Base-by-base conservation (phyloP, 2,888 invertebrate genomes). In the Hipparchia semele region DNA sequence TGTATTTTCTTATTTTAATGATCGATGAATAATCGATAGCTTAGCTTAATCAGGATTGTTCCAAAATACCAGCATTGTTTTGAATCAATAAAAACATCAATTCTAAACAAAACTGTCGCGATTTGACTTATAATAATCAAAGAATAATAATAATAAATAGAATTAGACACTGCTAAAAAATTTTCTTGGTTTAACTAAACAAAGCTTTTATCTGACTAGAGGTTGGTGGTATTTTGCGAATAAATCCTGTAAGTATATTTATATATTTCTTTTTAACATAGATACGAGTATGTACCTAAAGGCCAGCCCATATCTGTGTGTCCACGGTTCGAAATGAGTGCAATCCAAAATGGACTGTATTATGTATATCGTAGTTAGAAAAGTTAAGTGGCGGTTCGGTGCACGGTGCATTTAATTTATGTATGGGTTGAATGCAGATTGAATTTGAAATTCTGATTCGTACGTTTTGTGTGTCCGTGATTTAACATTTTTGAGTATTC, bases 391-490 rank as follows among this genome's bases (percentile, higher is more conserved):
- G 84, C 83, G 82, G 89, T 90, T 92, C 92, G 82, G 88, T 90
- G 92, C 92, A 92, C 92, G 82, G 89, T 90, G 92, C 92, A 92
- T 93, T 92, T 92, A 92, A 90, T 92, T 91, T 90, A 87, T 86
- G 84, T 87, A 84, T 82, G 81, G 83, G 68, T 61, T 72, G 74
- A 70, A 77, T 74, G 76, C 79, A 74, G 80, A 79, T 80, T 79
- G 87, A 81, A 84, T 85, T 84, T 83, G 81, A 79, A 83, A 83
- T 81, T 82, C 76, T 79, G 81, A 80, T 73, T 62, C 13, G 81
- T 62, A 76, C 73, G 64, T 59, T 73, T 73, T 45, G 0, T 33
- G 60, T 51, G 73, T 74, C 73, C 76, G 73, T 73, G 70, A 76
- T 74, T 67, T 58, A 46, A 53, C 51, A 65, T 33, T 65, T 51